Evolutionary conservation across 2,888 invertebrate species (phyloP), one percentile per base, ranked within the genome.

Genomic region (Lottia gigantea): DNA sequence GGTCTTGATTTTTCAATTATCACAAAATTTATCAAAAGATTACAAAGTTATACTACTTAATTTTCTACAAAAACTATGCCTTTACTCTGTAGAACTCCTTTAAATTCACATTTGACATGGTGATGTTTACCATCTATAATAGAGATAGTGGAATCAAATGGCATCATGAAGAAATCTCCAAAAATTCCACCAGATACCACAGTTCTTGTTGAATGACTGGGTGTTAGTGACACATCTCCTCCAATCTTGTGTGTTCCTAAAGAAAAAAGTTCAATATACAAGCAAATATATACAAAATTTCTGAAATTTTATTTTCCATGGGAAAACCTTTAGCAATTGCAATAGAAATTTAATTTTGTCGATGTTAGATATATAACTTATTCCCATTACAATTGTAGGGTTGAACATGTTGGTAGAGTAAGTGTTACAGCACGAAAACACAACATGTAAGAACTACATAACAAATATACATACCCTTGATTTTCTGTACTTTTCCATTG

Each of bases 21-120:
- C 40, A 40, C 40, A 40, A 40, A 40, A 40, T 40, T 40, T 40
- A 40, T 40, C 40, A 40, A 40, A 40, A 40, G 40, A 11, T 40
- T 40, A 40, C 40, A 40, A 40, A 40, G 40, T 6, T 40, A 11
- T 4, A 40, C 2, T 40, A 40, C 7, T 67, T 70, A 31, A 63
- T 70, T 68, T n/a, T 66, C 66, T 23, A 75, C 66, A 55, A 76
- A 72, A n/a, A 74, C 47, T 64, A 76, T 73, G 46, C 70, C 76
- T 4, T 72, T 40, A 47, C 72, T 74, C 70, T 71, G 68, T 8
- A 66, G 25, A 6, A 68, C 45, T 16, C 71, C 92, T 64, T 92
- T 92, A 78, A 93, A 93, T 88, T 93, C 93, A 89, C 94, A 94
- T 88, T 93, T 93, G 72, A 93, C 92, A 64, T 92, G 92, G 84